Evolutionary conservation across 1,140 invertebrate species (phyloP).

Genomic region (Cyphomyrmex costatus): DNA sequence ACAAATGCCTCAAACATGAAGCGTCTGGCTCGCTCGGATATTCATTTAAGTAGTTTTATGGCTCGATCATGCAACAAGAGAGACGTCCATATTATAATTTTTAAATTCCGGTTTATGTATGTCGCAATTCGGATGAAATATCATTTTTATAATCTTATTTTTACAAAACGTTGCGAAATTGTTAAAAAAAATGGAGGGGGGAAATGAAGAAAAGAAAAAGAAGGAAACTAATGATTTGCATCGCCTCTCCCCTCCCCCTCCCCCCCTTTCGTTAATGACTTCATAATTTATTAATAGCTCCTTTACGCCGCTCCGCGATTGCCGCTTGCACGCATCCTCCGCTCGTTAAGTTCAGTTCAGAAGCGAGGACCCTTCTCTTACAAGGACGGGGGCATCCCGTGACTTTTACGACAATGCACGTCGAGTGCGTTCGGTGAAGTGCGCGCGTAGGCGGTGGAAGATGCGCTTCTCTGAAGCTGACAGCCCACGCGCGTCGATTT

Average conservation of each 20-base stretch:
- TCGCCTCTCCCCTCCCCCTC: neutral
- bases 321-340: slow-evolving; percentile 27
- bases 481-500: slow-evolving; percentile 21
- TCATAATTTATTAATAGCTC: slow-evolving; percentile 61
- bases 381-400: slow-evolving; percentile 55
- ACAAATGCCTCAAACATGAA: slow-evolving; percentile 21
- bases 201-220: neutral
- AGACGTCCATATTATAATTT: slow-evolving; percentile 12
- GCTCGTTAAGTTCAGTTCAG: slow-evolving; percentile 57
- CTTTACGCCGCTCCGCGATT: slow-evolving; percentile 40
- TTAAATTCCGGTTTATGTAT: slow-evolving; percentile 1
- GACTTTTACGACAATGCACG: slow-evolving; percentile 57
- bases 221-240: slow-evolving; percentile 13
- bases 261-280: slow-evolving; percentile 43
- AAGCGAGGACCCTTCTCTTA: slow-evolving; percentile 60
- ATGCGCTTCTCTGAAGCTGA: slow-evolving; percentile 17
- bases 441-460: slow-evolving; percentile 35
- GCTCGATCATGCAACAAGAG: neutral
- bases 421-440: slow-evolving; percentile 25
- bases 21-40: slow-evolving; percentile 23
- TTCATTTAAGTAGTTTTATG: slow-evolving; percentile 23
- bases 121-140: neutral
- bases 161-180: slow-evolving; percentile 3
- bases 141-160: slow-evolving; percentile 8
- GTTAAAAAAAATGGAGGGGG: neutral